A percentile compares a stretch with the other conserved stretches of the same genome.
phyloP scores from a whole-genome alignment of 2,797 vertebrate species.

The Coracias cyanogaster region DNA sequence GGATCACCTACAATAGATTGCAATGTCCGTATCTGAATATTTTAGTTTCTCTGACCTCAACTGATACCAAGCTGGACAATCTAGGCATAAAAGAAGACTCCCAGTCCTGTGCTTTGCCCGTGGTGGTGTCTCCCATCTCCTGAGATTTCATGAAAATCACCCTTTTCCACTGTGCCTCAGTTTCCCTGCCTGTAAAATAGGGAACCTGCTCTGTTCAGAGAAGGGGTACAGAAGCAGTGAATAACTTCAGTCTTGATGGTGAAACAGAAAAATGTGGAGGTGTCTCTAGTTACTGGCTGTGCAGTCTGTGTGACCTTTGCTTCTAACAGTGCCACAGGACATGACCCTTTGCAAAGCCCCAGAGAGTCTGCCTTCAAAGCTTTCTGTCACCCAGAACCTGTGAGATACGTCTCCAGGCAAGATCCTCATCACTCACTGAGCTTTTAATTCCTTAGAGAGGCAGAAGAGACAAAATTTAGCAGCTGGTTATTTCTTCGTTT shows the following conservation, averaged over 20 bases:
- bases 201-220: background rate
- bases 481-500: slow-evolving; percentile 62
- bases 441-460: slow-evolving; percentile 43
- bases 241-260: background rate
- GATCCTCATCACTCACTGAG: slow-evolving; percentile 27
- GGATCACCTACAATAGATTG: no score
- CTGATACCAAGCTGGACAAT: background rate
- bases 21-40: background rate
- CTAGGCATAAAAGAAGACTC: background rate
- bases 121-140: background rate
- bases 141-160: background rate
- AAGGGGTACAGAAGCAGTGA: background rate
- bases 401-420: background rate
- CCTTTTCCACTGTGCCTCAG: background rate
- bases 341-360: background rate
- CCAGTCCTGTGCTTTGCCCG: background rate
- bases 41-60: background rate
- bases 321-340: background rate
- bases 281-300: background rate
- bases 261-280: background rate
- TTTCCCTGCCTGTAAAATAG: background rate
- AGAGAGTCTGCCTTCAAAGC: background rate
- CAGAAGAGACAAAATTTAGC: slow-evolving; percentile 52
- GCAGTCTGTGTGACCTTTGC: background rate
- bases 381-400: background rate